Conservation (phyloP, 2,113 vertebrate species). For the Vulpes ferrilata region DNA sequence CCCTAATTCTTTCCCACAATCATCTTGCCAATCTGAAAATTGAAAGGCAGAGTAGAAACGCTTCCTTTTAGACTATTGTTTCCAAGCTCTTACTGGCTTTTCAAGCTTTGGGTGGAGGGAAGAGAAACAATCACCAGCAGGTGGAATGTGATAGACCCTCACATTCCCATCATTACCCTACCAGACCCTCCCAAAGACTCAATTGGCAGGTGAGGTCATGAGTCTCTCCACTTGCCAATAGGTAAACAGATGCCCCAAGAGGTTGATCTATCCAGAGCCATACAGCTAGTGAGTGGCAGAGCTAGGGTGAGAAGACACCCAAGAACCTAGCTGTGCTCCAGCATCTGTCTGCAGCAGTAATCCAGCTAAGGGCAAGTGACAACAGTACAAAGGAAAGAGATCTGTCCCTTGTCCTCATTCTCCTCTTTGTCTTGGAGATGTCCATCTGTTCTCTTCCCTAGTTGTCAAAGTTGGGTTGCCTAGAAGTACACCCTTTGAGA, state of each 20-base stretch:
- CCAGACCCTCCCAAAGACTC: neutral
- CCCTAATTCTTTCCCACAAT: neutral
- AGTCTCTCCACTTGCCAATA: neutral
- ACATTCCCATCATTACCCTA: too few relatives aligned
- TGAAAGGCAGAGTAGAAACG: neutral
- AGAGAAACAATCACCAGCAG: neutral
- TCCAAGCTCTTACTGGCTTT: too few relatives aligned
- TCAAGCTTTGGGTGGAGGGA: neutral
- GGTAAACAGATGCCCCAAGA: neutral
- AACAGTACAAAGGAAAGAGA: neutral
- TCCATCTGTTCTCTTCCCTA: neutral
- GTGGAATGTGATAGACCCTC: neutral
- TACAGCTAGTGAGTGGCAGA: neutral
- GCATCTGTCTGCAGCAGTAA: neutral
- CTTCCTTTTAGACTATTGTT: neutral
- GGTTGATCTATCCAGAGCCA: neutral
- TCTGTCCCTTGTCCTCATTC: neutral
- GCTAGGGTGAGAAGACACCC: neutral
- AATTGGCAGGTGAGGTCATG: neutral
- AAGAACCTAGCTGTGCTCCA: neutral
- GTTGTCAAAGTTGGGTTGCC: neutral
- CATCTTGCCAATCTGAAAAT: too few relatives aligned
- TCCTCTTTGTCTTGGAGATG: neutral
- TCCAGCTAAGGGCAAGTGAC: neutral
- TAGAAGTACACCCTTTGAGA: neutral